Evolutionary conservation across 2,797 vertebrate genomes (phyloP), one percentile per base, ranked within the genome.

Genomic region (Pampus argenteus): DNA sequence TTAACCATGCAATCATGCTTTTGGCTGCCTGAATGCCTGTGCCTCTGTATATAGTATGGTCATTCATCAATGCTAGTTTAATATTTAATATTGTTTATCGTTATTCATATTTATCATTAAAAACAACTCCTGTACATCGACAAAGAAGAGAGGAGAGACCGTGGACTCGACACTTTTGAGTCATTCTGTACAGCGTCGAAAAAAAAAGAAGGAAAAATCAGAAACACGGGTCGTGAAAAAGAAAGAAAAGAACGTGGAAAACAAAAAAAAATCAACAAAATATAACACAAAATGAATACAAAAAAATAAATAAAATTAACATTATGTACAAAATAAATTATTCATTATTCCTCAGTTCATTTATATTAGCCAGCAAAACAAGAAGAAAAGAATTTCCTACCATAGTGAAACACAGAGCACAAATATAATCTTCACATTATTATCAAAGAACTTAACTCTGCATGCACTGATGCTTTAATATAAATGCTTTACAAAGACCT

Each of bases 1-100:
- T 87, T 59, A 85, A 91, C 93, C 94, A 95, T 95, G 94, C 94
- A 93, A 89, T 94, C 94, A 95, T 95, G 94, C 94, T 91, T 88
- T 81, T 71, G 90, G 92, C 86, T 88, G 90, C 91, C 92, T 73
- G 83, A 87, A 88, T 80, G 87, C 85, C 91, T 88, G 88, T 89
- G 91, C 89, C 92, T 91, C 88, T 76, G 89, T 83, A 86, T 91
- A 93, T 91, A 92, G 83, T 89, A 91, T 79, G 92, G 88, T 86
- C 92, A 90, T 93, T 93, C 90, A 78, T 86, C 85, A 83, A 89
- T 88, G 86, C 86, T 83, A 86, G 82, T 85, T 89, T 84, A 84
- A 85, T 92, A 89, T 86, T 83, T n/a, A n/a, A n/a, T n/a, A n/a
- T n/a, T 69, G 79, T 88, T 89, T 78, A 87, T 79, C 71, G 22